phyloP scores from a whole-genome alignment of 2,113 vertebrate species.

The Nycticorax nycticorax region DNA sequence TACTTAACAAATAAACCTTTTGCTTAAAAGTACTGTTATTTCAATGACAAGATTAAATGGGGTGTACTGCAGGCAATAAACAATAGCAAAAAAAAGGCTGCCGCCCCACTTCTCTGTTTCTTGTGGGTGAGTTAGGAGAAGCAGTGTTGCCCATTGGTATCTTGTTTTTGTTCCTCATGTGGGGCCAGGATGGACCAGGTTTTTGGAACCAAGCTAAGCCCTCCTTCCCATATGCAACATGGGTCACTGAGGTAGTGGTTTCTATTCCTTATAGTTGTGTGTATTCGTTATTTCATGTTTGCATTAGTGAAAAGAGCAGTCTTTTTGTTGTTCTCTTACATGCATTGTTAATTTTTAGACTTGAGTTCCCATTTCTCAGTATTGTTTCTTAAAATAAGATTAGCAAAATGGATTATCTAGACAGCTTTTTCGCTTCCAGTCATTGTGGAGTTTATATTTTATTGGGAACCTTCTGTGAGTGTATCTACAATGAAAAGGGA shows the following conservation, averaged over 20 bases:
- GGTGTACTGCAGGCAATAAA: not conserved
- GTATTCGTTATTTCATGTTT: not conserved
- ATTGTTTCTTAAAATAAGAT: conserved; percentile 5
- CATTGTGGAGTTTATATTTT: not conserved
- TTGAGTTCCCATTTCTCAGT: not conserved
- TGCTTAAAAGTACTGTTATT: not conserved
- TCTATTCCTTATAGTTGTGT: not conserved
- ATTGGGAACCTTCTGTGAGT: not conserved
- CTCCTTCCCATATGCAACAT: not conserved
- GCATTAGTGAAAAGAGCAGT: not conserved
- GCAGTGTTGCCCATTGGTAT: not conserved
- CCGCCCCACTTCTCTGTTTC: not conserved
- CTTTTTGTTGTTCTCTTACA: not conserved
- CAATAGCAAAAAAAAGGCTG: not conserved
- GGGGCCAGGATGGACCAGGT: not conserved
- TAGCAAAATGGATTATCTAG: not conserved
- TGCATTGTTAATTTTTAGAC: not conserved
- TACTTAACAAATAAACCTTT: not conserved
- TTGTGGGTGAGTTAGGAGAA: not conserved
- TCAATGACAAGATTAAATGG: not conserved
- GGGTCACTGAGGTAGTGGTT: not conserved
- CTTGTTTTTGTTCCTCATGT: not conserved
- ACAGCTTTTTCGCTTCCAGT: not conserved
- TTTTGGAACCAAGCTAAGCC: not conserved
- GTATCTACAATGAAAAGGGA: not conserved